Conservation (phyloP, 2,113 vertebrate genomes). For the Sardina pilchardus region DNA sequence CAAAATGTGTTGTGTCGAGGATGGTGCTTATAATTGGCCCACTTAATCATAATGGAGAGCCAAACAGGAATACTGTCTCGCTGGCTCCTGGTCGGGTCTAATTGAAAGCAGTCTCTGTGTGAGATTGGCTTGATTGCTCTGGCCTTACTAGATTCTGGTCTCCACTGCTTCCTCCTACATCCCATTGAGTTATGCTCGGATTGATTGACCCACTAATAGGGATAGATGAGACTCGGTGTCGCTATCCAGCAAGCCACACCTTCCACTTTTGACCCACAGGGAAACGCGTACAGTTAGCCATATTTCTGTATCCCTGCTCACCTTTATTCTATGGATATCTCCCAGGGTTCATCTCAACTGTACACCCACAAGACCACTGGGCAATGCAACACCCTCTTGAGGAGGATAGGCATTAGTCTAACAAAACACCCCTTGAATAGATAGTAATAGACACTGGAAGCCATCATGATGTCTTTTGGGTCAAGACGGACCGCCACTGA, state of each 20-base stretch:
- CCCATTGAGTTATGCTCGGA: conserved; percentile 51
- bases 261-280: not conserved
- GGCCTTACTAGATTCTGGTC: conserved; percentile 54
- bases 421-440: not conserved
- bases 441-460: not conserved
- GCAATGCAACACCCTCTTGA: not conserved
- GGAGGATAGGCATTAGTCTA: not conserved
- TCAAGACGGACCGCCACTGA: not conserved
- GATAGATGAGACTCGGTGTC: conserved; percentile 45
- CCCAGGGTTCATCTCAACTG: not conserved
- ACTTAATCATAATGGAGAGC: not conserved
- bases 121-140: conserved; percentile 24
- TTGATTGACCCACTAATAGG: conserved; percentile 61
- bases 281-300: not conserved
- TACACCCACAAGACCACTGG: not conserved
- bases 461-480: not conserved
- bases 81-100: not conserved
- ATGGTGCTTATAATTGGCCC: not conserved
- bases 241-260: not conserved
- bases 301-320: not conserved
- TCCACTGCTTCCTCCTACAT: conserved; percentile 52
- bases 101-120: not conserved
- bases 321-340: not conserved
- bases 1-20: not conserved
- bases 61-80: not conserved